phyloP scores from a whole-genome alignment of 37 sponge, comb jelly and placozoan genomes.

The Chondrilla cf. caribensis region DNA sequence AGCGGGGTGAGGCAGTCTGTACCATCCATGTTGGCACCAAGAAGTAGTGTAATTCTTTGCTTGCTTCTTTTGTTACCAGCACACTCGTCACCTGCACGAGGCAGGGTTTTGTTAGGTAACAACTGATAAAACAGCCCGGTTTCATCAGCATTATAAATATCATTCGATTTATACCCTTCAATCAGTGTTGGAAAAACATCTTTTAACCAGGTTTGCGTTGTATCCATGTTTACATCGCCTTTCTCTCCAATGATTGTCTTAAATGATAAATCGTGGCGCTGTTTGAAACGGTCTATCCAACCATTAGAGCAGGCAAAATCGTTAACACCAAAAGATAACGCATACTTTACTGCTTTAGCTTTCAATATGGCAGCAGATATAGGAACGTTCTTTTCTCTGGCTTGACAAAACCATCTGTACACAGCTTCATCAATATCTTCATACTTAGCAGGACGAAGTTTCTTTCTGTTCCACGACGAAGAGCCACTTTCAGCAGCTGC shows the following conservation, averaged over 20 bases:
- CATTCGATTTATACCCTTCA: background rate
- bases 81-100: background rate
- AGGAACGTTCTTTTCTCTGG: background rate
- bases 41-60: background rate
- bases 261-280: no score
- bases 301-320: no score
- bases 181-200: no score
- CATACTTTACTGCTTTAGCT: background rate
- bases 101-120: background rate
- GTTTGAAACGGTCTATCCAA: no score
- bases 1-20: background rate
- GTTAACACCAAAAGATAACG: no score
- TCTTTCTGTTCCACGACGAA: background rate
- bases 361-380: background rate
- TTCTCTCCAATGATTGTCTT: no score
- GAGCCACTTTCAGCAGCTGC: background rate
- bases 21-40: background rate
- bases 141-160: background rate
- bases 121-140: background rate
- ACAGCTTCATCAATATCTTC: background rate
- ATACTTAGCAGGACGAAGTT: background rate
- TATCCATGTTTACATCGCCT: no score
- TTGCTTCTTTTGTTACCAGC: background rate
- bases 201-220: no score
- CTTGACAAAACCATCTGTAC: background rate